These are phyloP conservation scores for Catocala nupta DNA, from an alignment of 2,888 invertebrate genomes.

Conservation along the genomic window DNA sequence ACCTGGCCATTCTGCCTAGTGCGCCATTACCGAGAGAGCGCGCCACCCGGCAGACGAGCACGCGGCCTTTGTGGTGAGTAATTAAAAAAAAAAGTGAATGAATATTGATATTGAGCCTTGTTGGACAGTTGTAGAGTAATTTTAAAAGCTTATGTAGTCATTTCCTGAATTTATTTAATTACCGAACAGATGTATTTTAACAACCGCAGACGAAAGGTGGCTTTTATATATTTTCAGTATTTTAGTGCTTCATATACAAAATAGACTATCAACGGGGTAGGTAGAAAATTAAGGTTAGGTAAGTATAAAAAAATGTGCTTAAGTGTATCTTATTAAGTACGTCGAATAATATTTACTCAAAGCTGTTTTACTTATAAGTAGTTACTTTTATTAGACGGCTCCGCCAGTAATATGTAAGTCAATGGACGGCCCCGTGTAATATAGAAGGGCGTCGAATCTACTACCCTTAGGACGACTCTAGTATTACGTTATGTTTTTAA, in stretches of 20 bases:
- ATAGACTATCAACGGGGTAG: slow-evolving; percentile 7
- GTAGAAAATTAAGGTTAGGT: too few relatives aligned
- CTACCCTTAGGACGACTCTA: too few relatives aligned
- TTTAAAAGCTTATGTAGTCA: slow-evolving; percentile 51
- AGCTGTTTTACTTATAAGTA: too few relatives aligned
- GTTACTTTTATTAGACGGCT: too few relatives aligned
- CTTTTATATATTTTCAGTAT: not conserved
- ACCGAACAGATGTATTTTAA: slow-evolving; percentile 52
- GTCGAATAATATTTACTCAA: too few relatives aligned
- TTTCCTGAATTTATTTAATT: slow-evolving; percentile 62
- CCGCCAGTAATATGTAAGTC: too few relatives aligned
- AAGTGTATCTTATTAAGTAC: too few relatives aligned
- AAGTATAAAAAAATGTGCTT: too few relatives aligned
- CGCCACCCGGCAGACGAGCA: slow-evolving; percentile 67
- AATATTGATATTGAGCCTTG: slow-evolving; percentile 61
- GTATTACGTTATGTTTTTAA: too few relatives aligned
- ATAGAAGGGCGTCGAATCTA: too few relatives aligned
- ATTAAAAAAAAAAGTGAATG: slow-evolving; percentile 65
- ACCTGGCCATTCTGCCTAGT: slow-evolving; percentile 79
- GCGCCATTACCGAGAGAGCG: slow-evolving; percentile 63
- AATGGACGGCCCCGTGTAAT: too few relatives aligned
- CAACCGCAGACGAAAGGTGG: not conserved
- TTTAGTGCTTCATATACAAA: too few relatives aligned
- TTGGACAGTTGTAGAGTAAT: slow-evolving; percentile 56
- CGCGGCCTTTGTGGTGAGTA: slow-evolving; percentile 62